These are phyloP conservation scores for Acromyrmex charruanus DNA, from an alignment of 1,140 invertebrate species.

Conservation along the genomic window DNA sequence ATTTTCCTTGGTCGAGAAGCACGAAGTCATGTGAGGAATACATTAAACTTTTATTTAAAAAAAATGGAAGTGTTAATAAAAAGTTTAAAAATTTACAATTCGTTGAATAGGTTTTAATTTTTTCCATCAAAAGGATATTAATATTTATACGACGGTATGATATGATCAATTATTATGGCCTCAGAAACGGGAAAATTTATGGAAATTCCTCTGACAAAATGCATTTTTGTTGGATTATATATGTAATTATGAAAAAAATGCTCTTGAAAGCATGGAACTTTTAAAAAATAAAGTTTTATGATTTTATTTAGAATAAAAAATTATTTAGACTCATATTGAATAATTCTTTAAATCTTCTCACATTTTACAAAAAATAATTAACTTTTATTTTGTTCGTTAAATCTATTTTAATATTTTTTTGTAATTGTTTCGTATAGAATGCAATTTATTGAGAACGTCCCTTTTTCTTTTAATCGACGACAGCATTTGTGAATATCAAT, in stretches of 20 bases:
- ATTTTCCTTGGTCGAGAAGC: constrained; percentile 1
- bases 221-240: not conserved
- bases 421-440: not conserved
- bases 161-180: not conserved
- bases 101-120: constrained; percentile 12
- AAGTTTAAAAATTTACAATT: constrained; percentile 19
- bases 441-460: not conserved
- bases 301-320: not conserved
- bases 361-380: not conserved
- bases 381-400: not conserved
- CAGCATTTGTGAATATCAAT: not conserved
- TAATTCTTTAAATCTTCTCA: not conserved
- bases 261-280: not conserved
- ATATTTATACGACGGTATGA: constrained; percentile 4
- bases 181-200: not conserved
- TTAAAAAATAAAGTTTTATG: not conserved
- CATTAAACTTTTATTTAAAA: constrained; percentile 8
- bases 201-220: not conserved
- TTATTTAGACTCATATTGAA: not conserved
- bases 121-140: not conserved
- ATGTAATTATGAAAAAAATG: not conserved
- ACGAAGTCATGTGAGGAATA: not conserved
- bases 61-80: constrained; percentile 1
- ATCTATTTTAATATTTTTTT: not conserved
- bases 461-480: not conserved